Conservation (phyloP, 1,140 invertebrate genomes). For the Drosophila neocordata region DNA sequence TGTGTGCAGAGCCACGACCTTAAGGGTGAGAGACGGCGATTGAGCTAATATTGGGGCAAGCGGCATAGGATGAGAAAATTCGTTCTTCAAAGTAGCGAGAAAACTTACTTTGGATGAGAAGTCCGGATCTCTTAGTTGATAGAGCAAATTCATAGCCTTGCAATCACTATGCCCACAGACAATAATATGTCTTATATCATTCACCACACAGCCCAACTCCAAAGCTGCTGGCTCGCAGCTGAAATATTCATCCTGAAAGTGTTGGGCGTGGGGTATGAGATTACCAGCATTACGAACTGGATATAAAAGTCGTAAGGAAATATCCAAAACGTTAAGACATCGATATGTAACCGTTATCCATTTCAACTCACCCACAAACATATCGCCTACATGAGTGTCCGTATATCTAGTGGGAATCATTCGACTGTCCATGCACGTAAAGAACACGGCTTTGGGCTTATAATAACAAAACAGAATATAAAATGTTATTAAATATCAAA, state of each 20-base stretch:
- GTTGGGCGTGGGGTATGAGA: conserved; percentile 94
- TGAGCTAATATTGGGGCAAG: conserved; percentile 84
- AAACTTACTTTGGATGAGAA: conserved; percentile 87
- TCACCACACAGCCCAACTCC: conserved; percentile 96
- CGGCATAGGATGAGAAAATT: not conserved
- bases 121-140: conserved; percentile 90
- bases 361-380: conserved; percentile 93
- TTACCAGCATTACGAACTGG: conserved; percentile 97
- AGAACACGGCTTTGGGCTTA: conserved; percentile 97
- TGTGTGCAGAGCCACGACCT: conserved; percentile 96
- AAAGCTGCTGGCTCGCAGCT: conserved; percentile 97
- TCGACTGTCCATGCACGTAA: conserved; percentile 98
- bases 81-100: too few species aligned
- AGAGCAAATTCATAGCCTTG: conserved; percentile 97
- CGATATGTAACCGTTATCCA: not conserved
- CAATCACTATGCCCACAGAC: conserved; percentile 99
- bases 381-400: conserved; percentile 97
- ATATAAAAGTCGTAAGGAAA: conserved; percentile 29
- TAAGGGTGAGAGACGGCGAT: conserved; percentile 92
- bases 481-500: too few species aligned
- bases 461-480: conserved; percentile 44
- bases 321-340: conserved; percentile 15
- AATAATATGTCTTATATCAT: conserved; percentile 95
- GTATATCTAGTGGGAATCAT: conserved; percentile 98
- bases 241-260: conserved; percentile 92